Base-by-base conservation (phyloP, 2,888 invertebrate genomes). In the Euproctis similis region DNA sequence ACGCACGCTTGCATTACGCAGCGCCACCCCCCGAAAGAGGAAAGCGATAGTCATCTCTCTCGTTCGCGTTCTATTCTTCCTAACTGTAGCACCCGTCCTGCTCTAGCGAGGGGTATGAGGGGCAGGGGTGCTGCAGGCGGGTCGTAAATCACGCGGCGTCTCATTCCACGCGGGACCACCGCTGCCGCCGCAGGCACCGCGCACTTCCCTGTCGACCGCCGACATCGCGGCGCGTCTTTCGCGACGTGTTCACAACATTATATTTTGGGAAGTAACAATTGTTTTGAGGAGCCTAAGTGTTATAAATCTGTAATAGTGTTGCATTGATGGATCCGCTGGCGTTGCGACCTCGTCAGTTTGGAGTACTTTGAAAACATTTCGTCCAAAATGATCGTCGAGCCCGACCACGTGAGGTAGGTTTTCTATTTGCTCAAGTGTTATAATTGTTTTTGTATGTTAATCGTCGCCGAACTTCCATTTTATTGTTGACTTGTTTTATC, bases 1-100 rank as follows among this genome's bases (percentile, higher is more conserved):
- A 78, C 80, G 80, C 81, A 81, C 78, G 82, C 80, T 81, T 84
- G 84, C 84, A 84, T 80, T 80, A 82, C 82, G 81, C 82, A 82
- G 80, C 76, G 80, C 80, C 82, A 77, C 84, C 84, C 84, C 80
- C 71, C 69, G 74, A 72, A 70, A 55, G 55, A 40, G 54, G 59
- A 64, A 60, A 62, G 62, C 48, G 52, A 63, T 62, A 61, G 59
- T 60, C 37, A 66, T 78, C 80, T 69, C 74, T 57, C 42, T 81
- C 58, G 50, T 42, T 38, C 64, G 31, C 58, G 42, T 28, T 8
- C 24, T 31, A 32, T 22, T 30, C 26, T 33, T 28, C 28, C 38
- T 42, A 33, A 39, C 32, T 28, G 35, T 33, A 42, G 58, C 62
- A 39, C 46, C 54, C 51, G 46, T 78, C 80, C 59, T 65, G 42